Evolutionary conservation across 1,140 invertebrate species (phyloP).

Genomic region (Cydia strobilella): DNA sequence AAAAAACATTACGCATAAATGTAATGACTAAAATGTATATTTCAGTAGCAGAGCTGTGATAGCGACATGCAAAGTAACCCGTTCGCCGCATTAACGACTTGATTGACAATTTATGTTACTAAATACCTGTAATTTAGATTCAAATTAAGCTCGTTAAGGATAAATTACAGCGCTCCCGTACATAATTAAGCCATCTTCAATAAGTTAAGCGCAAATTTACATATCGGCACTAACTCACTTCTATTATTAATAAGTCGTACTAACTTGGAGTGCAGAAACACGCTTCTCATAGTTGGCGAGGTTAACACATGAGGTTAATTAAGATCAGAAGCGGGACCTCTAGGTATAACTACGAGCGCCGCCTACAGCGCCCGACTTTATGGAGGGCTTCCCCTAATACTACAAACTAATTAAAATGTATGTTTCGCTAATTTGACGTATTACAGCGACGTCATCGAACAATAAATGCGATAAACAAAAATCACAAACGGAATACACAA

Average conservation of each 20-base stretch:
- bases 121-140: slow-evolving; percentile 34
- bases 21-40: background rate
- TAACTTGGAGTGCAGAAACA: slow-evolving; percentile 49
- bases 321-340: slow-evolving; percentile 67
- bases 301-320: slow-evolving; percentile 77
- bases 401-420: slow-evolving; percentile 55
- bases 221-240: slow-evolving; percentile 47
- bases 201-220: slow-evolving; percentile 58
- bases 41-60: background rate
- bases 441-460: slow-evolving; percentile 32
- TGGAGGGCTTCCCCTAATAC: slow-evolving; percentile 57
- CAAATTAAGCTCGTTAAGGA: slow-evolving; percentile 39
- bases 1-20: background rate
- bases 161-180: slow-evolving; percentile 40
- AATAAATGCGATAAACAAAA: slow-evolving; percentile 21
- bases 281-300: slow-evolving; percentile 57
- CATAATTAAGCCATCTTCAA: slow-evolving; percentile 52
- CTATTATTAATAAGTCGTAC: slow-evolving; percentile 51
- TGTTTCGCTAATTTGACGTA: slow-evolving; percentile 49
- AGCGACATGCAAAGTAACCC: slow-evolving; percentile 2
- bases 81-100: slow-evolving; percentile 23
- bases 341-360: slow-evolving; percentile 53
- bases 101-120: slow-evolving; percentile 30
- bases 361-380: slow-evolving; percentile 53
- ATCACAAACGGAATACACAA: slow-evolving; percentile 54